These are phyloP conservation scores for Dasyurus viverrinus DNA, from an alignment of 2,113 vertebrate species.

Conservation along the genomic window DNA sequence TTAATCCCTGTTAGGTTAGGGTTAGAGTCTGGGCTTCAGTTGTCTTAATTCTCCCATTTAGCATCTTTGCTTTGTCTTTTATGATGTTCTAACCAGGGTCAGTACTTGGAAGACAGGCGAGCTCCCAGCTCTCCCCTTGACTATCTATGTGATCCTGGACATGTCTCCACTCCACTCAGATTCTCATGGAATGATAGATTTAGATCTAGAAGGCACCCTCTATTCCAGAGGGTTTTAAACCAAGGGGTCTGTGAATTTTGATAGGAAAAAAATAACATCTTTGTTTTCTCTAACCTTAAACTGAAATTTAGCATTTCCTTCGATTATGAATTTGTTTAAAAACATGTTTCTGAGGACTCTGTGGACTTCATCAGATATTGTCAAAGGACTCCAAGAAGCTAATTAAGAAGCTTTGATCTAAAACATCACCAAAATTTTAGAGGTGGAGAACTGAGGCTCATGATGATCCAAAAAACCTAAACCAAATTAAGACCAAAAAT, in stretches of 20 bases:
- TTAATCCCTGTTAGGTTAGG: slow-evolving; percentile 2
- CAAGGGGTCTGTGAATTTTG: background rate
- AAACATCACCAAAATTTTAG: background rate
- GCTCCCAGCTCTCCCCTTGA: background rate
- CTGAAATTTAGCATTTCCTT: background rate
- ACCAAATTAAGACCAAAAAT: no score
- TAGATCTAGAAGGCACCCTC: background rate
- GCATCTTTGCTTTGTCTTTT: background rate
- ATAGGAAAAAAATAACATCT: background rate
- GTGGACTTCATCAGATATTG: background rate
- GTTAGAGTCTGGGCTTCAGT: background rate
- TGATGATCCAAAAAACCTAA: background rate
- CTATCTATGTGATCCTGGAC: slow-evolving; percentile 23
- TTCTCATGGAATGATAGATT: background rate
- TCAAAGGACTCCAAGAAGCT: background rate
- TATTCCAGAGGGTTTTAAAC: background rate
- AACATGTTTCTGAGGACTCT: background rate
- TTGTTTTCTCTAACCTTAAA: background rate
- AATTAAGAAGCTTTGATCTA: background rate
- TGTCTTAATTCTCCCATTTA: background rate
- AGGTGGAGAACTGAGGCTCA: background rate
- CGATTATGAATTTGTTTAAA: background rate
- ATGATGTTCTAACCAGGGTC: background rate
- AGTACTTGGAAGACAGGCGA: background rate
- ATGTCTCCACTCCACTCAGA: background rate